Conservation (phyloP, 2,888 invertebrate genomes). For the Theretra japonica region DNA sequence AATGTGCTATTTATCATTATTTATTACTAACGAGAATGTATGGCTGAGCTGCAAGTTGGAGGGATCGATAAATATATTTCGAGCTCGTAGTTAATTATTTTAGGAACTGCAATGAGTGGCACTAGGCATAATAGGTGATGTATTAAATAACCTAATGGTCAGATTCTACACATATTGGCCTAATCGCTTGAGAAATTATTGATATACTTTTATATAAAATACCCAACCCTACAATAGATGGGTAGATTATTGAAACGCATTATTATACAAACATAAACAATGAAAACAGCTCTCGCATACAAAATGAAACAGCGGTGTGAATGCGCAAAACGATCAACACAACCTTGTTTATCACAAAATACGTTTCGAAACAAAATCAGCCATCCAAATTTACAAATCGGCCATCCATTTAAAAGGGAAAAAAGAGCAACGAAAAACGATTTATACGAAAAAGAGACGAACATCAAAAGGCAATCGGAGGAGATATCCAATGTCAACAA, state of each 20-base stretch:
- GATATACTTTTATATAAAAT: too few species aligned
- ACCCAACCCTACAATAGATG: background rate
- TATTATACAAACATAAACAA: background rate
- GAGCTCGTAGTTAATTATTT: too few species aligned
- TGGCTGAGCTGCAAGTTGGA: too few species aligned
- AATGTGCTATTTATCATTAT: background rate
- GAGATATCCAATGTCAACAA: conserved; percentile 65
- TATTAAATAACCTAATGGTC: too few species aligned
- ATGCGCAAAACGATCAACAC: conserved; percentile 5
- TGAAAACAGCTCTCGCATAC: background rate
- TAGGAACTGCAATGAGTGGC: too few species aligned
- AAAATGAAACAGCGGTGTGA: background rate
- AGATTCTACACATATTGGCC: too few species aligned
- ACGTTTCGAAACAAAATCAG: conserved; percentile 17
- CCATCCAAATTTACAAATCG: conserved; percentile 30
- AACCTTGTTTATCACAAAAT: conserved; percentile 26
- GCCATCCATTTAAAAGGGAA: conserved; percentile 28
- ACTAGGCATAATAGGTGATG: too few species aligned
- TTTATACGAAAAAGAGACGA: conserved; percentile 39
- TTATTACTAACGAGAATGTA: background rate
- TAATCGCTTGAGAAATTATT: too few species aligned
- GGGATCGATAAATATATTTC: too few species aligned
- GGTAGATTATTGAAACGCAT: background rate
- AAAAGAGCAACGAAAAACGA: conserved; percentile 39
- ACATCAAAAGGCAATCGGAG: conserved; percentile 65